These are phyloP conservation scores for Sphaerophoria rueppellii DNA, from an alignment of 2,888 invertebrate species.

Conservation along the genomic window DNA sequence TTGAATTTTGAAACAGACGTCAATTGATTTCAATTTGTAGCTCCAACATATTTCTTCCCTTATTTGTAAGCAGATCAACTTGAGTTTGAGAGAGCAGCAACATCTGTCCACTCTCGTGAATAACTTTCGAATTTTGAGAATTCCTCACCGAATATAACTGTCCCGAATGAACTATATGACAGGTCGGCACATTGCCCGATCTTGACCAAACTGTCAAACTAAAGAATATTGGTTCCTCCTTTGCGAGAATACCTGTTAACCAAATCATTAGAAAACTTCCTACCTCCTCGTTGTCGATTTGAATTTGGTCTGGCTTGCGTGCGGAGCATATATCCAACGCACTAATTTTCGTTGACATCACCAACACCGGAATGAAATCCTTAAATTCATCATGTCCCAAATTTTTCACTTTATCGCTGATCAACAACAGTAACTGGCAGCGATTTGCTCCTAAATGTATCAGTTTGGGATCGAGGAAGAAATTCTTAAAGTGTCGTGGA, in stretches of 20 bases:
- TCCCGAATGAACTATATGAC: constrained; percentile 76
- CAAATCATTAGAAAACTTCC: constrained; percentile 76
- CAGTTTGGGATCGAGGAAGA: constrained; percentile 77
- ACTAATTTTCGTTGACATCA: constrained; percentile 77
- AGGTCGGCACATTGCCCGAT: constrained; percentile 66
- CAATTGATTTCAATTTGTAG: constrained; percentile 72
- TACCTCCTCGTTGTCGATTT: neutral
- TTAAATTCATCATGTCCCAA: constrained; percentile 75
- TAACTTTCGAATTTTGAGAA: constrained; percentile 69
- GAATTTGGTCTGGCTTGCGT: neutral
- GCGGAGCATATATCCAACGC: constrained; percentile 69
- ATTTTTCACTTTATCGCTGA: constrained; percentile 76
- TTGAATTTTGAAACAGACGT: neutral
- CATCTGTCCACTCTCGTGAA: constrained; percentile 75
- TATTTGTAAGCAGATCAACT: constrained; percentile 75
- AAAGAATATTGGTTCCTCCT: constrained; percentile 74
- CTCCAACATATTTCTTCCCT: constrained; percentile 76
- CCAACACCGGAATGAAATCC: constrained; percentile 77
- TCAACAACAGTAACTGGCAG: constrained; percentile 77
- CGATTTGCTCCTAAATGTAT: constrained; percentile 74
- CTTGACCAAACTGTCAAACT: constrained; percentile 77
- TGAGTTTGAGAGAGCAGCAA: constrained; percentile 75
- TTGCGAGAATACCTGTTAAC: constrained; percentile 77
- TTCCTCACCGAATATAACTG: constrained; percentile 77
- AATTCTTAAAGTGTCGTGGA: constrained; percentile 76